Base-by-base conservation (phyloP, 2,113 vertebrate species). In the Rhinoptilus africanus region DNA sequence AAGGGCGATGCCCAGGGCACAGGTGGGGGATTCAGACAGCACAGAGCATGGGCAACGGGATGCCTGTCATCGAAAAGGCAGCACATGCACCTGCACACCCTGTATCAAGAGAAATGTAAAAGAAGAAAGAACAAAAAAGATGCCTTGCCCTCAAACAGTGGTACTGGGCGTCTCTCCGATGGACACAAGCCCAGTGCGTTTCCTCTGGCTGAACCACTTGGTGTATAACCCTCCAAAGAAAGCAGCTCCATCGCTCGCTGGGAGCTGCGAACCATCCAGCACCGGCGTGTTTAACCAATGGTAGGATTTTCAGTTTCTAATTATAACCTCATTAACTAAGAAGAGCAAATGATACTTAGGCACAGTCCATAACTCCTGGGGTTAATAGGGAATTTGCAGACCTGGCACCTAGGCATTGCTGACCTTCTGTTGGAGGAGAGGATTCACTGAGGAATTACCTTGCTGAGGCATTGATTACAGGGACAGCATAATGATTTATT, bases 261-360 rank as follows among this genome's bases (percentile, higher is more conserved):
- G 85, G 71, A 85, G n/a, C 59, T 85, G 83, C 71, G 72, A 69
- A 45, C 62, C 9, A 1, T 5, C 35, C 26, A 37, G 50, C 56
- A 37, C 28, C 6, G 0, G 23, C 35, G 37, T 43, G 43, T 59
- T 69, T 86, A 86, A 92, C 66, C 69, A 66, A 57, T 23, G 19
- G 13, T 22, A 28, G 89, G 71, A 82, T 71, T 93, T 77, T 85
- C 78, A 78, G 48, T 35, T 79, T 77, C 53, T 86, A 62, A 77
- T 79, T 88, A 83, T 67, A 73, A 82, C 74, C 64, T 84, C 77
- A 74, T 95, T 81, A 94, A 88, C 91, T 82, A 69, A 85, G 53
- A 67, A 89, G 82, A 92, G 53, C 66, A 84, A 88, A 85, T 69
- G 62, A 60, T 63, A 41, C 8, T 84, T 59, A 97, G 59, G 66